Percentiles rank a stretch among this genome's conserved stretches.
Evolutionary conservation across 2,888 invertebrate genomes (phyloP).

Genomic region (Caenorhabditis sp.): DNA sequence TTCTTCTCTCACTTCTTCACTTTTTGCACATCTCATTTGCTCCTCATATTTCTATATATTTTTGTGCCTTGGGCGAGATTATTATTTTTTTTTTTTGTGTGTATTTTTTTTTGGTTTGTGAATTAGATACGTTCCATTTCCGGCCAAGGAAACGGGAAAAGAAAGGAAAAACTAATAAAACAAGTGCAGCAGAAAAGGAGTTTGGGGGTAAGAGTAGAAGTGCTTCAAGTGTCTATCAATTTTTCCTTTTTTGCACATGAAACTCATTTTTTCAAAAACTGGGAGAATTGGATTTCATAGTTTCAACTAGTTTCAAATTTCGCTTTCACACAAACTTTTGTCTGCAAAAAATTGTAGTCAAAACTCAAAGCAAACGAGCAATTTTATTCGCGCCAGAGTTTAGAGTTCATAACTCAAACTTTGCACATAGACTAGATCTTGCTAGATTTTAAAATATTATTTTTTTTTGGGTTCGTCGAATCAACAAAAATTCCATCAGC

Average conservation of each 20-base stretch:
- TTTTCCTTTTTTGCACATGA: slow-evolving; percentile 17
- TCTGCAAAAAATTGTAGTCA: slow-evolving; percentile 12
- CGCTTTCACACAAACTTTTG: background rate
- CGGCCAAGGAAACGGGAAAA: slow-evolving; percentile 28
- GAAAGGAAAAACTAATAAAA: slow-evolving; percentile 23
- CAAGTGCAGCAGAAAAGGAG: background rate
- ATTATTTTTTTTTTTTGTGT: slow-evolving; percentile 1
- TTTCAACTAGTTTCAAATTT: too few species aligned
- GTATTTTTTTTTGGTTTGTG: background rate
- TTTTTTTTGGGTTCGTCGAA: background rate
- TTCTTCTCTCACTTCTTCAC: background rate
- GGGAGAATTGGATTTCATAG: too few species aligned
- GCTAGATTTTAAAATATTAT: background rate
- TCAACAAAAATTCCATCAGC: background rate
- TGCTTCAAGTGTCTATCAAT: slow-evolving; percentile 11
- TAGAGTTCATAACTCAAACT: background rate
- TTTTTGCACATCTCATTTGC: background rate
- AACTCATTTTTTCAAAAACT: background rate
- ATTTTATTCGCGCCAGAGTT: too few species aligned
- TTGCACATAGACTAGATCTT: background rate
- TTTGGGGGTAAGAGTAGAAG: slow-evolving; percentile 4
- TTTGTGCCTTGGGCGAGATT: slow-evolving; percentile 2
- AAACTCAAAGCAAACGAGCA: slow-evolving; percentile 21
- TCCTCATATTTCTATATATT: background rate
- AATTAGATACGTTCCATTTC: slow-evolving; percentile 23